Evolutionary conservation across 2,797 vertebrate species (phyloP).

Genomic region (Hoplostethus mediterraneus): DNA sequence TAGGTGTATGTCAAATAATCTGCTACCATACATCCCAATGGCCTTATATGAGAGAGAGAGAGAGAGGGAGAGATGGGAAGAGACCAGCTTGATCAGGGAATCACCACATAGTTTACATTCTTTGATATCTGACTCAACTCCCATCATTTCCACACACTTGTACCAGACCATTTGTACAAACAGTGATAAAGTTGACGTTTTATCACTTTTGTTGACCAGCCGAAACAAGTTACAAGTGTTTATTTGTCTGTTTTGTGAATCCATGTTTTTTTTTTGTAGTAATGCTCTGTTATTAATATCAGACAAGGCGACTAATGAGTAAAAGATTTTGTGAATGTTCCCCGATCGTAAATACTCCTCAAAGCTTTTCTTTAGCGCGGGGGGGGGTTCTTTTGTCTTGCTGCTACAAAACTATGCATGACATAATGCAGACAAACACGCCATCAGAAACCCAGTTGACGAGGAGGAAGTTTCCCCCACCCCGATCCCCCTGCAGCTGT

Average conservation of each 20-base stretch:
- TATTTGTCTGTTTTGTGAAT: not conserved
- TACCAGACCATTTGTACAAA: conserved; percentile 1
- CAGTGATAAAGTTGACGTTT: conserved; percentile 4
- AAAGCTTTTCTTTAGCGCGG: not conserved
- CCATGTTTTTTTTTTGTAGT: not conserved
- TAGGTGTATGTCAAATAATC: not conserved
- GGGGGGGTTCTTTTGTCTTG: not conserved
- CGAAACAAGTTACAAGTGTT: not conserved
- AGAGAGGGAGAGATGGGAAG: not conserved
- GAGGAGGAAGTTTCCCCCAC: conserved; percentile 24
- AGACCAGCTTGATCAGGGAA: conserved; percentile 30
- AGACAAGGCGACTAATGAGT: not conserved
- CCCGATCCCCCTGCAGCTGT: conserved; percentile 34
- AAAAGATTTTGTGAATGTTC: not conserved
- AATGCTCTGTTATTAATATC: not conserved
- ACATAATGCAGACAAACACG: not conserved
- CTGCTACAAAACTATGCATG: not conserved
- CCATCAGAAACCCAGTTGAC: conserved; percentile 3
- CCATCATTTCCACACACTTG: not conserved
- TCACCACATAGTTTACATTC: conserved; percentile 11
- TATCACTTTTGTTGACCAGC: not conserved
- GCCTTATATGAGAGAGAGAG: not conserved
- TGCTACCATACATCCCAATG: not conserved
- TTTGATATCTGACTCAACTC: conserved; percentile 21
- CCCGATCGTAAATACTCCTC: not conserved